Conservation (phyloP, 1,140 invertebrate genomes). For the Reticulitermes speratus region DNA sequence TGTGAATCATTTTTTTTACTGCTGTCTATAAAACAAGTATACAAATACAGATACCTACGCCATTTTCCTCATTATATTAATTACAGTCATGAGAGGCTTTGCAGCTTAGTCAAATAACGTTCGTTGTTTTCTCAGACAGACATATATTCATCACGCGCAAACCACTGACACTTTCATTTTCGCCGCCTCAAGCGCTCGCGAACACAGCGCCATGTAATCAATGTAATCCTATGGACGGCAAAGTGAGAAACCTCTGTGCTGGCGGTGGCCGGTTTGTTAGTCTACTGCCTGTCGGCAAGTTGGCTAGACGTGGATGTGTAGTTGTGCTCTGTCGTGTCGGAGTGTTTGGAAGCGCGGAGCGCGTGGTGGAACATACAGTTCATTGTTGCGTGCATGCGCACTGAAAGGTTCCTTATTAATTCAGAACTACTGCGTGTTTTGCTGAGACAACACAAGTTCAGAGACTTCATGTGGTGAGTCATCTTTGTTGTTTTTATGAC, state of each 20-base stretch:
- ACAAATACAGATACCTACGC: too few species aligned
- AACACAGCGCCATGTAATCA: neutral
- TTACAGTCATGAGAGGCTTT: too few species aligned
- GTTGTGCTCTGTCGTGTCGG: neutral
- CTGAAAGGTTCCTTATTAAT: neutral
- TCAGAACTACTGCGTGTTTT: too few species aligned
- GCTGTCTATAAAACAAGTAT: too few species aligned
- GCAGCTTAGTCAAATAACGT: too few species aligned
- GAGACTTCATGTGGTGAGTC: neutral
- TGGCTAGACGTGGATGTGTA: neutral
- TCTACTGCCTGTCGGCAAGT: neutral
- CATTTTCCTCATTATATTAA: too few species aligned
- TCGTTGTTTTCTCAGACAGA: too few species aligned
- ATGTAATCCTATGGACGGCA: neutral
- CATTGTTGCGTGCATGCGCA: neutral
- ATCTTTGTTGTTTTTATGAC: too few species aligned
- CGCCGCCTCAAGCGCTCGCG: neutral
- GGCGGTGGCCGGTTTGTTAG: neutral
- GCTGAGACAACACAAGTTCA: too few species aligned
- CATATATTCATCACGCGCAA: too few species aligned
- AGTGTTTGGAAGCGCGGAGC: neutral
- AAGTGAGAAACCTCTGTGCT: neutral
- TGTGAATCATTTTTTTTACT: too few species aligned
- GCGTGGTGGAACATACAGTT: neutral
- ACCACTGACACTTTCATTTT: neutral